phyloP scores from a whole-genome alignment of 1,140 invertebrate species.

The Thaumatotibia leucotreta region DNA sequence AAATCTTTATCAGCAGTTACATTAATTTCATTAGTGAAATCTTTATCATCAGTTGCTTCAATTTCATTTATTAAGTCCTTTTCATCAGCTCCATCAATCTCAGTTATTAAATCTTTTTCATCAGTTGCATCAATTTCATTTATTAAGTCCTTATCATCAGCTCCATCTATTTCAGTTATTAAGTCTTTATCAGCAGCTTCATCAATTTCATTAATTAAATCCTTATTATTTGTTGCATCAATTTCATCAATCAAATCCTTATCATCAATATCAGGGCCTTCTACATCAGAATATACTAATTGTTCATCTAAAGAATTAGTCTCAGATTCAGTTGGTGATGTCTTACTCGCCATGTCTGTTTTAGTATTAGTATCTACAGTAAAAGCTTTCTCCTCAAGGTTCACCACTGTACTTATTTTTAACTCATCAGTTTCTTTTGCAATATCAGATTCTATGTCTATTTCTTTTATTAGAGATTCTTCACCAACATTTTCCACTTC shows the following conservation, averaged over 20 bases:
- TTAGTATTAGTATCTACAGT: not conserved
- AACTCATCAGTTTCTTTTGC: not conserved
- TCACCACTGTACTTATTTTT: not conserved
- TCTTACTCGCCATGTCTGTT: not conserved
- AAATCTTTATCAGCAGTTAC: no score
- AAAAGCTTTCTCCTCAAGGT: not conserved
- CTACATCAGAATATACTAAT: not conserved
- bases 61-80: no score
- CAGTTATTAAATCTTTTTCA: no score
- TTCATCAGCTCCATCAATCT: no score
- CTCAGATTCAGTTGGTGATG: not conserved
- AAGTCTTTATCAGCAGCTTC: no score
- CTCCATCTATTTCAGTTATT: no score
- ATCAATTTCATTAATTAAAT: not conserved
- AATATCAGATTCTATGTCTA: not conserved
- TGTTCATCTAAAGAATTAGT: not conserved
- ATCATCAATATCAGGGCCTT: not conserved
- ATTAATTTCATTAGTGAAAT: no score
- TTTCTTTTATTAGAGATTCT: not conserved
- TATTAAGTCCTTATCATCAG: no score
- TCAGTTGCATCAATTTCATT: no score
- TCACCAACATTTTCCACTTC: not conserved
- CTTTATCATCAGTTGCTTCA: no score
- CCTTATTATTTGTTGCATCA: not conserved
- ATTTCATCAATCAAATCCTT: constrained; percentile 1